Evolutionary conservation across 2,797 vertebrate genomes (phyloP).

Genomic region (Smutsia gigantea): DNA sequence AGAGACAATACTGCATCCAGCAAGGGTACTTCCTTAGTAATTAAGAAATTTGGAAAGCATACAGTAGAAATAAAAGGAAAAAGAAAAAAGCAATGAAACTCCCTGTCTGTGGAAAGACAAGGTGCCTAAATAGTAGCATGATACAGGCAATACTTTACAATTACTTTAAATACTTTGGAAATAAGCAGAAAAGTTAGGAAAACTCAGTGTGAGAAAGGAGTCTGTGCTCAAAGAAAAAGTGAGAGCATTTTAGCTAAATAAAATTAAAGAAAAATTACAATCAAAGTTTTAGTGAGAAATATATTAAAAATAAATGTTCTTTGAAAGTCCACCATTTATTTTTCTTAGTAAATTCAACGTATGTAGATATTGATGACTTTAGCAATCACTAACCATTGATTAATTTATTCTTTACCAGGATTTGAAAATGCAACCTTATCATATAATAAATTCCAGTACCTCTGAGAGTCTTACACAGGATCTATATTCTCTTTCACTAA

Average conservation of each 20-base stretch:
- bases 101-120: background rate
- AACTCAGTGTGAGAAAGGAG: background rate
- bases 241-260: background rate
- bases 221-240: background rate
- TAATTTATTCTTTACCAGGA: background rate
- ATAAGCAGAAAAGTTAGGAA: background rate
- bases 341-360: background rate
- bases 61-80: background rate
- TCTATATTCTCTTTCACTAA: background rate
- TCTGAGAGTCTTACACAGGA: background rate
- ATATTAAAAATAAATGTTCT: background rate
- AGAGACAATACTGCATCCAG: background rate
- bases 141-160: background rate
- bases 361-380: background rate
- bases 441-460: background rate
- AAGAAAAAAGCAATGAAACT: background rate
- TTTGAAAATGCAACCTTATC: background rate
- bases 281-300: background rate
- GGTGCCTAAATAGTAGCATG: background rate
- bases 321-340: background rate
- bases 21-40: background rate
- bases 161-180: background rate
- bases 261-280: background rate
- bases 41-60: background rate
- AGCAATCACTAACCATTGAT: background rate